phyloP scores from a whole-genome alignment of 1,140 invertebrate genomes.

The Megalonaias nervosa region DNA sequence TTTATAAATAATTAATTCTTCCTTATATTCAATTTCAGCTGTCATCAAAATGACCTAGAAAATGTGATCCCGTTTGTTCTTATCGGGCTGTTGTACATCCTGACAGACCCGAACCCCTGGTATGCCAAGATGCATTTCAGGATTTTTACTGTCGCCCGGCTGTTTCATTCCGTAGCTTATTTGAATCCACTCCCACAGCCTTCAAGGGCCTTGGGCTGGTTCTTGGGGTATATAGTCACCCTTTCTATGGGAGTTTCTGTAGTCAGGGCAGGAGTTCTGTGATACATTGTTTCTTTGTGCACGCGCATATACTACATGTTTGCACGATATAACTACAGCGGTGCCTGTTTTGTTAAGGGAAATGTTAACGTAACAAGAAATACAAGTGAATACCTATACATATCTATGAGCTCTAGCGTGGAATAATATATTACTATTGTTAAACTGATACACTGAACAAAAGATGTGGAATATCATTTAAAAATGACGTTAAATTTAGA shows the following conservation, averaged over 20 bases:
- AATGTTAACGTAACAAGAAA: too few species aligned
- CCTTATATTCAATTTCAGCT: slow-evolving; percentile 69
- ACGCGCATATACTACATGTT: too few species aligned
- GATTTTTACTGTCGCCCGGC: slow-evolving; percentile 74
- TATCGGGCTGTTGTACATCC: slow-evolving; percentile 76
- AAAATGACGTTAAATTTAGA: too few species aligned
- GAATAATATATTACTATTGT: too few species aligned
- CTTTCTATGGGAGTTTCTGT: slow-evolving; percentile 72
- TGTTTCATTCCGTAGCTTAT: slow-evolving; percentile 78
- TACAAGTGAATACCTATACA: too few species aligned
- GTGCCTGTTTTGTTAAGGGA: too few species aligned
- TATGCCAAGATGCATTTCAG: slow-evolving; percentile 72
- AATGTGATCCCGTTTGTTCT: slow-evolving; percentile 79
- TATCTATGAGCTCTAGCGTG: too few species aligned
- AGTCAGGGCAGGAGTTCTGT: neutral
- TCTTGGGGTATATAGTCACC: slow-evolving; percentile 72
- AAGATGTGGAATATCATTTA: too few species aligned
- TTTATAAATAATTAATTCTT: neutral
- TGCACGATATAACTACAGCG: too few species aligned
- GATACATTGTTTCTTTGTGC: too few species aligned
- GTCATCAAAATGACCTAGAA: slow-evolving; percentile 81
- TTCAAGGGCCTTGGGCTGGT: slow-evolving; percentile 74
- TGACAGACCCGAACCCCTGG: slow-evolving; percentile 73
- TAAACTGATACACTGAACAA: too few species aligned
- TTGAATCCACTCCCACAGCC: slow-evolving; percentile 73